Evolutionary conservation across 2,113 vertebrate genomes (phyloP).

Genomic region (Centropus bengalensis): DNA sequence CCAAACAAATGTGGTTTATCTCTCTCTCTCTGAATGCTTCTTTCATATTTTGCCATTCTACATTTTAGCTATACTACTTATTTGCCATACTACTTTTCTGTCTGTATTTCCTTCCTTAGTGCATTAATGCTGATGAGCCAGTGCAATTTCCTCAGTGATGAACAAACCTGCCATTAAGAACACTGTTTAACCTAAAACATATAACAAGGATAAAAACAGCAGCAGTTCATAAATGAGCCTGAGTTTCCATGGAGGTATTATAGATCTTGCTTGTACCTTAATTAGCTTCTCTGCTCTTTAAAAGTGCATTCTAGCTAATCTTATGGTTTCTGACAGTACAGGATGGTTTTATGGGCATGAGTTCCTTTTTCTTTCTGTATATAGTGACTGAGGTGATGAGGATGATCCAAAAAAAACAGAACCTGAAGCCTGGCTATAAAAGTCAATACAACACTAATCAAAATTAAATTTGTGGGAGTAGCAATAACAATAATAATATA

Average conservation of each 20-base stretch:
- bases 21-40: neutral
- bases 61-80: neutral
- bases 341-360: neutral
- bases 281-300: slow-evolving; percentile 29
- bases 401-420: neutral
- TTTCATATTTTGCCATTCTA: neutral
- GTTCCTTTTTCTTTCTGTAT: neutral
- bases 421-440: neutral
- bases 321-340: neutral
- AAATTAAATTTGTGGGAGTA: neutral
- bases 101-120: slow-evolving; percentile 5
- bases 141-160: slow-evolving; percentile 49
- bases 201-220: slow-evolving; percentile 60
- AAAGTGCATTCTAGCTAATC: slow-evolving; percentile 16
- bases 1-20: neutral
- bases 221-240: slow-evolving; percentile 48
- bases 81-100: neutral
- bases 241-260: slow-evolving; percentile 63
- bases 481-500: neutral
- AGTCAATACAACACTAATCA: neutral
- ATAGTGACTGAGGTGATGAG: neutral
- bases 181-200: slow-evolving; percentile 63
- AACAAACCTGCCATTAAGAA: slow-evolving; percentile 66
- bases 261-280: slow-evolving; percentile 43
- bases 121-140: slow-evolving; percentile 36